phyloP scores from a whole-genome alignment of 2,113 vertebrate genomes.

The Ploceus nigricollis region DNA sequence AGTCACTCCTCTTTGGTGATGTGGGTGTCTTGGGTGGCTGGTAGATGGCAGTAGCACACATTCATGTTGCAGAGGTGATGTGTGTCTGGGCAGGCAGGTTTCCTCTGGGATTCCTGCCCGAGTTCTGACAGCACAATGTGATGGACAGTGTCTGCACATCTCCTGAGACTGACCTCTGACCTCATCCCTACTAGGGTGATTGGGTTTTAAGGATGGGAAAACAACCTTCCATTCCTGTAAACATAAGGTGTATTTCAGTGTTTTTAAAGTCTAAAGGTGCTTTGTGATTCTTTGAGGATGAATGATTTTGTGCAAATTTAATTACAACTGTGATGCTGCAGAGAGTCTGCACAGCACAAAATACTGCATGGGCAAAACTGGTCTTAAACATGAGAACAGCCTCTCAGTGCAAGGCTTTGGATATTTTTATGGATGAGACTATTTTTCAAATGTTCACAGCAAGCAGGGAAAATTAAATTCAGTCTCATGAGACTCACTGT shows the following conservation, averaged over 20 bases:
- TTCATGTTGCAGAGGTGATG: neutral
- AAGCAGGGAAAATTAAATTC: neutral
- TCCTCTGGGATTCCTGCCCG: neutral
- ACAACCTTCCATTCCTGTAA: neutral
- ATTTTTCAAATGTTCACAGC: neutral
- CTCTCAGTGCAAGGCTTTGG: neutral
- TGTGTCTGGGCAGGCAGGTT: neutral
- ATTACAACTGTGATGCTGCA: neutral
- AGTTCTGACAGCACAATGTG: neutral
- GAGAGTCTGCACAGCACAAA: neutral
- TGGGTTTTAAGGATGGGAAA: neutral
- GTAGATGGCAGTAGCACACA: neutral
- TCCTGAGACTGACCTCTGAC: accelerated
- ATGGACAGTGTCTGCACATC: neutral
- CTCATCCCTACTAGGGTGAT: neutral
- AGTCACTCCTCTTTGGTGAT: neutral
- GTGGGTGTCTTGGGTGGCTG: neutral
- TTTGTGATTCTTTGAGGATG: neutral
- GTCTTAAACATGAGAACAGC: neutral
- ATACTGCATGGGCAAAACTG: neutral
- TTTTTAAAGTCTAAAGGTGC: neutral
- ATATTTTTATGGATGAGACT: neutral
- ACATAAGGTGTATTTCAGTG: neutral
- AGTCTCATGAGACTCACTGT: neutral
- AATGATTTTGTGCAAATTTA: neutral